Base-by-base conservation (phyloP, 1,140 invertebrate species). In the Brachionus sp. region DNA sequence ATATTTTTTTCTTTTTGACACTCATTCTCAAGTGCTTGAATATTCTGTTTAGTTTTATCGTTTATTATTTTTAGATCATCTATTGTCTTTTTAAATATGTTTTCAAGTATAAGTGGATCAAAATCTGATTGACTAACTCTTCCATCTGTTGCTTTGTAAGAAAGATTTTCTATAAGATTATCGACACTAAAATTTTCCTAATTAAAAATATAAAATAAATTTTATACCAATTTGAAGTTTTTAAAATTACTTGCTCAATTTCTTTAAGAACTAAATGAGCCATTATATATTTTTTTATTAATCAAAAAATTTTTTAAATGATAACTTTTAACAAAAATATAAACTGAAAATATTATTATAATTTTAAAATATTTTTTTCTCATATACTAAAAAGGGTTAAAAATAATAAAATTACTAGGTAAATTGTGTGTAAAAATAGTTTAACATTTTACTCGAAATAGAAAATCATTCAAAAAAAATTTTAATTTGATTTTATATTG, bases 91-190 rank as follows among this genome's bases (percentile, higher is more conserved):
- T 53, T 82, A 25, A 82, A 82, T 62, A 66, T 82, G 19, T 66
- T 37, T 53, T 82, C 80, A 44, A 82, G 66, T 25, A 82, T 12
- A 2, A 66, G 19, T 19, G 80, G 62, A 82, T 82, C 80, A 82
- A 82, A 82, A 50, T 82, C 57, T 1, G n/a, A 9, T 66, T 82
- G 57, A 46, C 57, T 57, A 44, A 82, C 80, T 42, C 39, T 23
- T 29, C 80, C 80, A 33, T 82, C 66, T 0, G 80, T 82, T 10
- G 80, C 35, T 70, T 82, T 82, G n/a, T 68, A 82, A 7, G 80
- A 39, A 33, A 82, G 39, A 37, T 70, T 82, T 68, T 82, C 80
- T 16, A 82, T 82, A n/a, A 82, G 50, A 82, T 66, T 70, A 46
- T 82, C 80, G n/a, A 82, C 62, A 39, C 33, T 46, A 35, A 82